phyloP scores from a whole-genome alignment of 2,888 invertebrate genomes.

The Silvanus unidentatus region DNA sequence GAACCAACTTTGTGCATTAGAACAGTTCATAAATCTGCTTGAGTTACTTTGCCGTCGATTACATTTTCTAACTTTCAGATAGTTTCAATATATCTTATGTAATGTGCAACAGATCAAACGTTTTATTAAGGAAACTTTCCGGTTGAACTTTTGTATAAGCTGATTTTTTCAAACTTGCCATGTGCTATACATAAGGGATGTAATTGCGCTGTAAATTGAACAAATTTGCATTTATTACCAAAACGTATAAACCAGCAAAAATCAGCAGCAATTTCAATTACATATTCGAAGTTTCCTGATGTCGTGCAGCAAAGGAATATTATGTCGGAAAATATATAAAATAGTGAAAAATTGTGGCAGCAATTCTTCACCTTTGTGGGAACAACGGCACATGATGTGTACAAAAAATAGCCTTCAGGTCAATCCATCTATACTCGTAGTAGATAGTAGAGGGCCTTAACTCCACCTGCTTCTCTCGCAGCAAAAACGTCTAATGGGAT shows the following conservation, averaged over 20 bases:
- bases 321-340: too few species aligned
- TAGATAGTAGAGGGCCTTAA: constrained; percentile 30
- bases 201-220: too few species aligned
- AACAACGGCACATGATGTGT: constrained; percentile 30
- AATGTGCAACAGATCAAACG: constrained; percentile 23
- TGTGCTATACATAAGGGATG: too few species aligned
- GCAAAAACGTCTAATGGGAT: constrained; percentile 40
- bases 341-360: too few species aligned
- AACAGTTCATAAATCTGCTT: constrained; percentile 32
- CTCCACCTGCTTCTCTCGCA: constrained; percentile 36
- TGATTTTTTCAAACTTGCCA: too few species aligned
- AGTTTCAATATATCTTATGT: constrained; percentile 21
- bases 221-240: too few species aligned
- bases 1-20: constrained; percentile 31
- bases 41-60: constrained; percentile 28
- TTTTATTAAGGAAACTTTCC: constrained; percentile 19
- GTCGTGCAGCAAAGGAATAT: too few species aligned
- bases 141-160: not conserved
- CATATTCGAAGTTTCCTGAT: too few species aligned
- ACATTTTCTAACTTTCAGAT: constrained; percentile 23
- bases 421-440: constrained; percentile 30
- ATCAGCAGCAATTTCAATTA: too few species aligned
- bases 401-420: constrained; percentile 36
- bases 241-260: too few species aligned
- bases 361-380: constrained; percentile 16